Percentiles rank a stretch among this genome's conserved stretches.
These are phyloP conservation scores for Lepus oiostolus DNA, from an alignment of 2,797 vertebrate species.

Conservation along the genomic window DNA sequence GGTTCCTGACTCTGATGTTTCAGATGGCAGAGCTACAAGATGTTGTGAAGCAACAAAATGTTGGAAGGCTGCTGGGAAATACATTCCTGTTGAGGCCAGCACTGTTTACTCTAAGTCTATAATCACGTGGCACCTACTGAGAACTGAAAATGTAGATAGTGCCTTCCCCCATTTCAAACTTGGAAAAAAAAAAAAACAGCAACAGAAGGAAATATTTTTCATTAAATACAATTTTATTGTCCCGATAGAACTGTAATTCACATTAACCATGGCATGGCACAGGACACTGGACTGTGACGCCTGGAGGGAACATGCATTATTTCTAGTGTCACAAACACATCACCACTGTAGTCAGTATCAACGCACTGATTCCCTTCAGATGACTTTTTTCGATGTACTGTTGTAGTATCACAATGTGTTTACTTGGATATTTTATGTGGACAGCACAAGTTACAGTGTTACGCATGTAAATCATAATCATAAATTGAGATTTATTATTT, in stretches of 20 bases:
- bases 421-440: conserved; percentile 4
- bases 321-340: conserved; percentile 50
- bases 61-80: not conserved
- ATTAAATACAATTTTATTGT: conserved; percentile 77
- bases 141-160: not conserved
- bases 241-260: conserved; percentile 60
- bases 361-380: not conserved
- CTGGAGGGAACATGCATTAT: conserved; percentile 13
- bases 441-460: not conserved
- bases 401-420: conserved; percentile 17
- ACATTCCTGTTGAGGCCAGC: not conserved
- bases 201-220: conserved; percentile 1
- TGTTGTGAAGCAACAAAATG: not conserved
- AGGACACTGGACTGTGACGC: not conserved
- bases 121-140: not conserved
- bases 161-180: not conserved
- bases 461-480: not conserved
- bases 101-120: not conserved
- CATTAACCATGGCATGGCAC: not conserved
- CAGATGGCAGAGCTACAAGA: not conserved
- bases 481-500: not conserved
- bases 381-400: conserved; percentile 28
- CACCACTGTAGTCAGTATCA: conserved; percentile 24
- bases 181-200: conserved; percentile 29
- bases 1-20: not conserved